These are phyloP conservation scores for Fragum sueziense DNA, from an alignment of 2,888 invertebrate genomes.

Conservation along the genomic window DNA sequence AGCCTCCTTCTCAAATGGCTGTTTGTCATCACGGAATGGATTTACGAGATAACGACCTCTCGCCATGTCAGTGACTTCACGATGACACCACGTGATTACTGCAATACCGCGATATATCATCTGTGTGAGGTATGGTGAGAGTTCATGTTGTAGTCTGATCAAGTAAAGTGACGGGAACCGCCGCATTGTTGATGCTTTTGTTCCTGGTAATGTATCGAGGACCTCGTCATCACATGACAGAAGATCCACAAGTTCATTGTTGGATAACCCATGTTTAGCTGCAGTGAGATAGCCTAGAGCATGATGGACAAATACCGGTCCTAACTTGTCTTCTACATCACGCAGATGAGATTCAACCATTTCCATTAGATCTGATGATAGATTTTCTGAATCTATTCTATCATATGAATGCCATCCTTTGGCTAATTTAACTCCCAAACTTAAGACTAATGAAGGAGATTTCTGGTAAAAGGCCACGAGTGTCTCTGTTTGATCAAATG, in stretches of 20 bases:
- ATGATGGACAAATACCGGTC: slow-evolving; percentile 64
- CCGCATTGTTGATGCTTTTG: slow-evolving; percentile 71
- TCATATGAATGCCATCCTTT: slow-evolving; percentile 69
- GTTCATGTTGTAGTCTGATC: slow-evolving; percentile 63
- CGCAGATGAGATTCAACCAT: slow-evolving; percentile 69
- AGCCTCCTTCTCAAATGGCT: slow-evolving; percentile 50
- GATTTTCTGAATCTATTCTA: slow-evolving; percentile 30
- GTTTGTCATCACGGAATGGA: slow-evolving; percentile 3
- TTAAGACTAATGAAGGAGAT: slow-evolving; percentile 71
- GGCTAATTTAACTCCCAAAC: slow-evolving; percentile 67
- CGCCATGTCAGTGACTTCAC: slow-evolving; percentile 70
- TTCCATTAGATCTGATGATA: slow-evolving; percentile 62
- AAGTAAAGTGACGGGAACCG: slow-evolving; percentile 72
- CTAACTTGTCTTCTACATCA: slow-evolving; percentile 63
- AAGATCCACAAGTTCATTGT: slow-evolving; percentile 71
- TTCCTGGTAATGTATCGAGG: slow-evolving; percentile 64
- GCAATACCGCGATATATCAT: slow-evolving; percentile 66
- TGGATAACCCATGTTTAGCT: slow-evolving; percentile 66
- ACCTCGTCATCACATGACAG: slow-evolving; percentile 73
- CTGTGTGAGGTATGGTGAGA: slow-evolving; percentile 67
- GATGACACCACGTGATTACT: slow-evolving; percentile 73
- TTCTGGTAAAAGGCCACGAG: slow-evolving; percentile 61
- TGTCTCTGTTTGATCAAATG: slow-evolving; percentile 60
- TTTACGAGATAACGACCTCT: slow-evolving; percentile 56
- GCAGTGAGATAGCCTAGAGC: slow-evolving; percentile 71